Percentiles rank a stretch among this genome's conserved stretches.
phyloP scores from a whole-genome alignment of 1,140 invertebrate genomes.

The Belonocnema kinseyi region DNA sequence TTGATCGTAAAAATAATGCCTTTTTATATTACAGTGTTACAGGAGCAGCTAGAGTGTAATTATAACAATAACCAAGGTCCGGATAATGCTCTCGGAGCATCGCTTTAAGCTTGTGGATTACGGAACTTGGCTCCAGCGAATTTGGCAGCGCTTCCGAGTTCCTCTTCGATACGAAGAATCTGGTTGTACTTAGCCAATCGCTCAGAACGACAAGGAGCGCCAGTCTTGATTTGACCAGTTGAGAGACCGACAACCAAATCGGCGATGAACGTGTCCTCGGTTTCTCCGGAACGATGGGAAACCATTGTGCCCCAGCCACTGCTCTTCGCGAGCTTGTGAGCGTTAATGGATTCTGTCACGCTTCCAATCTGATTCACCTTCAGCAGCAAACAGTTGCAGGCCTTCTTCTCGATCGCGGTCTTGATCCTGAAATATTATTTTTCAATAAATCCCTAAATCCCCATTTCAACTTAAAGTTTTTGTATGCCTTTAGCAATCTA shows the following conservation, averaged over 20 bases:
- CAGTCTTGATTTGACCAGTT: conserved; percentile 99
- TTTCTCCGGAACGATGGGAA: conserved; percentile 98
- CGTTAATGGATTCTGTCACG: conserved; percentile 97
- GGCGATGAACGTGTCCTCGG: conserved; percentile 99
- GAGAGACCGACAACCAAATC: conserved; percentile 97
- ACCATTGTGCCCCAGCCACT: conserved; percentile 99
- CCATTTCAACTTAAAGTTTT: not conserved
- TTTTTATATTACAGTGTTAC: conserved; percentile 2
- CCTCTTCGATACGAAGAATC: conserved; percentile 98
- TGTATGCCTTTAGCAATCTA: no score
- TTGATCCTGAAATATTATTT: conserved; percentile 81
- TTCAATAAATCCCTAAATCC: conserved; percentile 7
- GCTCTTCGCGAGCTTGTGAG: conserved; percentile 94
- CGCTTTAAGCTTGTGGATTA: conserved; percentile 78
- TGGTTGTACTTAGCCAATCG: conserved; percentile 99
- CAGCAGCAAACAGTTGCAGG: conserved; percentile 97
- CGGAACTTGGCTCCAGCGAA: conserved; percentile 98
- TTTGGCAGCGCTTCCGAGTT: conserved; percentile 92
- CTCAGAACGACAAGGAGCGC: conserved; percentile 98
- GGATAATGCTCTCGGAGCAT: not conserved
- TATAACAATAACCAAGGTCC: not conserved
- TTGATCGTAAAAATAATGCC: not conserved
- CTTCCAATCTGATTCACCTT: conserved; percentile 99
- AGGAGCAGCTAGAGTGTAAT: conserved; percentile 4
- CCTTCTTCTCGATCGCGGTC: conserved; percentile 97